phyloP scores from a whole-genome alignment of 2,797 vertebrate species.

The Aythya fuligula region DNA sequence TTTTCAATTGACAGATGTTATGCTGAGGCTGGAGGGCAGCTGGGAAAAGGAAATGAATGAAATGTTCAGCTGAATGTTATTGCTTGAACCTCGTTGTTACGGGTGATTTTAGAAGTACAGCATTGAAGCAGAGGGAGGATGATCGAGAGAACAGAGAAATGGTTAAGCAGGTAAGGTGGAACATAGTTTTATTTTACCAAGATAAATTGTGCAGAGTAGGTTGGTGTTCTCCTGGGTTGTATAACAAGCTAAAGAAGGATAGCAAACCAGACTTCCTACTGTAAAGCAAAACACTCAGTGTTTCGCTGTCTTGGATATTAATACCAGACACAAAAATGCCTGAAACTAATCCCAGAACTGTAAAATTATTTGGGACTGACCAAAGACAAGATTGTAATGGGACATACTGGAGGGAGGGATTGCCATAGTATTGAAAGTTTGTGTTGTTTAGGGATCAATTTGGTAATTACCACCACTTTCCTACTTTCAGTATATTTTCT shows the following conservation, averaged over 20 bases:
- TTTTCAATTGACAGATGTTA: background rate
- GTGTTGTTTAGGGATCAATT: background rate
- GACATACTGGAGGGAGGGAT: background rate
- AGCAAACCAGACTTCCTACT: background rate
- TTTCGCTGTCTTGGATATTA: fast-evolving
- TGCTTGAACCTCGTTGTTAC: background rate
- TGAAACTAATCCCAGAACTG: fast-evolving
- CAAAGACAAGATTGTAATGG: fast-evolving
- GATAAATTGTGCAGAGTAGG: too few relatives aligned
- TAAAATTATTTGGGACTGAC: background rate
- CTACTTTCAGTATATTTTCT: background rate
- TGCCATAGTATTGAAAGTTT: background rate
- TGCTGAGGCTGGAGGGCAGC: background rate
- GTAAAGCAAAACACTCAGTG: background rate
- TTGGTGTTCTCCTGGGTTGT: background rate
- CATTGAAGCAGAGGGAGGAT: background rate
- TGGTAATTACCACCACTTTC: background rate
- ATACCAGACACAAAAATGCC: fast-evolving
- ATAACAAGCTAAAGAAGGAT: background rate
- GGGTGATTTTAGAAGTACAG: background rate
- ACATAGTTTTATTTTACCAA: background rate
- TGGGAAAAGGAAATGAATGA: background rate
- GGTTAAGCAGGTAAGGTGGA: background rate
- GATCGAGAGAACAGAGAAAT: background rate
- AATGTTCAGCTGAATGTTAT: background rate